phyloP scores from a whole-genome alignment of 1,140 invertebrate species.

The Aphelinus certus region DNA sequence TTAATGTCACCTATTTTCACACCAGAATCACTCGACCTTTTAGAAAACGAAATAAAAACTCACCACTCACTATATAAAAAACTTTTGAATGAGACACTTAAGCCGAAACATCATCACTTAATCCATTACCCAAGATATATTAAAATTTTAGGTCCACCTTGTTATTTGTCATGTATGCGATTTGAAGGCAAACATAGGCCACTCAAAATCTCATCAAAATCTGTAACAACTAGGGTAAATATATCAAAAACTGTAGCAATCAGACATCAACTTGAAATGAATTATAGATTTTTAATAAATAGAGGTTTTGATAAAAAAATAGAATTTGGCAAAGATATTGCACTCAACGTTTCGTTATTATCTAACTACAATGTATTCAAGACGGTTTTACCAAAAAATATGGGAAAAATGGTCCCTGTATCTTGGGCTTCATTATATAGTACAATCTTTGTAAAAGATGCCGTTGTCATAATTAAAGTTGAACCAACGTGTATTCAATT shows the following conservation, averaged over 20 bases:
- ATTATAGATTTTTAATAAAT: slow-evolving; percentile 38
- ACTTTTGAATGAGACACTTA: not conserved
- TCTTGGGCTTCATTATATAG: not conserved
- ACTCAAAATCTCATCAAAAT: slow-evolving; percentile 37
- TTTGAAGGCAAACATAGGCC: slow-evolving; percentile 44
- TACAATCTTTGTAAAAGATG: not conserved
- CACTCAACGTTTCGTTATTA: not conserved
- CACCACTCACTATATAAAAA: not conserved
- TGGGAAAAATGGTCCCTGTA: not conserved
- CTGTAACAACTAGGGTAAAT: slow-evolving; percentile 39
- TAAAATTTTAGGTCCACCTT: slow-evolving; percentile 34
- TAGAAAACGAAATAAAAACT: slow-evolving; percentile 2
- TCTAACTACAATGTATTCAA: not conserved
- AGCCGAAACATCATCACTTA: slow-evolving; percentile 42
- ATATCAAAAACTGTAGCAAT: slow-evolving; percentile 38
- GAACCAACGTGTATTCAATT: not conserved
- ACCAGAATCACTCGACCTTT: not conserved
- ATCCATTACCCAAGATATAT: slow-evolving; percentile 39
- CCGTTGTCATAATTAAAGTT: not conserved
- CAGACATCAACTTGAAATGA: slow-evolving; percentile 45
- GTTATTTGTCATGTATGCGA: slow-evolving; percentile 37
- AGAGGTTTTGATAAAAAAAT: slow-evolving; percentile 2
- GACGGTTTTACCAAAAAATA: not conserved
- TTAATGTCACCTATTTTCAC: slow-evolving; percentile 33
- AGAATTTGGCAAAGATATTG: not conserved